A percentile compares a stretch with the other conserved stretches of the same genome.
These are phyloP conservation scores for Tadarida brasiliensis DNA, from an alignment of 2,797 vertebrate species.

Conservation along the genomic window DNA sequence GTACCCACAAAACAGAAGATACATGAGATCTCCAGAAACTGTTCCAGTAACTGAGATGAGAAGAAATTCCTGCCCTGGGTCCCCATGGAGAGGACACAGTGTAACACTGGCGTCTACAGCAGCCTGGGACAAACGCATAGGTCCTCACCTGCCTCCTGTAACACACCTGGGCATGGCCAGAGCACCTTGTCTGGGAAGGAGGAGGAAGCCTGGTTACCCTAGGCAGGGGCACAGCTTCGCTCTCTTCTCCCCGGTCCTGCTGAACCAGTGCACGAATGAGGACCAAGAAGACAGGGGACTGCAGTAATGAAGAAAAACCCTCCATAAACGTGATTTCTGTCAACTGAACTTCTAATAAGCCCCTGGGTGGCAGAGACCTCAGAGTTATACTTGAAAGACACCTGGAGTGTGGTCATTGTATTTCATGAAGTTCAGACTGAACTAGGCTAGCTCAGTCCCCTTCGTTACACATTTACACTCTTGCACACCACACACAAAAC, in stretches of 20 bases:
- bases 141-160: accelerated
- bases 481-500: neutral
- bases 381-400: neutral
- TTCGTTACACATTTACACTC: neutral
- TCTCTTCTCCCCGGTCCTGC: accelerated
- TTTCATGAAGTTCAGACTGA: neutral
- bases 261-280: accelerated
- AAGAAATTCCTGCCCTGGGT: neutral
- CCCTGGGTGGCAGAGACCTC: neutral
- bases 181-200: accelerated
- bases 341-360: neutral
- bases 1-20: neutral
- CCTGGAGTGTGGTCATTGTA: neutral
- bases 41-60: neutral
- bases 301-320: neutral
- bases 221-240: neutral
- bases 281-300: neutral
- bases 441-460: too few relatives aligned
- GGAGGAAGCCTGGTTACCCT: accelerated
- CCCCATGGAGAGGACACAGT: accelerated
- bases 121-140: accelerated
- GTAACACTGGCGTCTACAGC: neutral
- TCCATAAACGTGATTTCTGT: neutral
- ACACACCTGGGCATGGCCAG: neutral
- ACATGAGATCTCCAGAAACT: neutral